Base-by-base conservation (phyloP, 2,113 vertebrate species). In the Misgurnus mizolepis region DNA sequence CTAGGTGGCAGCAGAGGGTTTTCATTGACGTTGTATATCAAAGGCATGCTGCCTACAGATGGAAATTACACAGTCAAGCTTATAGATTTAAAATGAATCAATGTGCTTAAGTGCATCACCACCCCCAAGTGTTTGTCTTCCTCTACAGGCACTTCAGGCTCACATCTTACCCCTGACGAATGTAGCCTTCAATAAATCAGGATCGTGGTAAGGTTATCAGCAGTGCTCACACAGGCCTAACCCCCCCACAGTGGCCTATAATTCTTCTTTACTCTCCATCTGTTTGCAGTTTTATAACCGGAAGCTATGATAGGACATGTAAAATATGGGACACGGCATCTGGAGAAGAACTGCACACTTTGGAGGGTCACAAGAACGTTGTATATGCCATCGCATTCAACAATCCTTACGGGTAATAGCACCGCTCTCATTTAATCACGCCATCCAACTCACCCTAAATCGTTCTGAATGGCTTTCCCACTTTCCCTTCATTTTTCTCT, bases 301-400 rank as follows among this genome's bases (percentile, higher is more conserved):
- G 96, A 65, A 98, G 98, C 92, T 99, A 98, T 66, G 98, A 99
- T 76, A 94, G 97, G 86, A 99, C 96, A 0, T 99, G 97, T 81
- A 95, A 95, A 88, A 85, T 99, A 17, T 99, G 98, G 98, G 95
- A 98, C 88, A 98, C 96, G 0, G 90, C 90, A 0, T 95, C 95
- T 0, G 95, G 95, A 86, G 92, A 94, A 50, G 95, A 96, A 74
- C 92, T 98, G 1, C 92, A 53, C 53, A 93, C 91, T 0, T 90
- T 99, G 72, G 92, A 95, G 74, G 97, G 96, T 14, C 98, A 99
- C 81, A 88, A 88, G 84, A 99, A 98, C 0, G 97, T 99, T 81
- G 97, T 99, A 5, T 99, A 96, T 58, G 94, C 96, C 66, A 90
- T 99, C 60, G 92, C 96, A 6, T 99, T 99, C 92, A 99, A 99